Evolutionary conservation across 35 echinoderm and acorn worm genomes (phyloP).

Genomic region (Acanthaster planci): DNA sequence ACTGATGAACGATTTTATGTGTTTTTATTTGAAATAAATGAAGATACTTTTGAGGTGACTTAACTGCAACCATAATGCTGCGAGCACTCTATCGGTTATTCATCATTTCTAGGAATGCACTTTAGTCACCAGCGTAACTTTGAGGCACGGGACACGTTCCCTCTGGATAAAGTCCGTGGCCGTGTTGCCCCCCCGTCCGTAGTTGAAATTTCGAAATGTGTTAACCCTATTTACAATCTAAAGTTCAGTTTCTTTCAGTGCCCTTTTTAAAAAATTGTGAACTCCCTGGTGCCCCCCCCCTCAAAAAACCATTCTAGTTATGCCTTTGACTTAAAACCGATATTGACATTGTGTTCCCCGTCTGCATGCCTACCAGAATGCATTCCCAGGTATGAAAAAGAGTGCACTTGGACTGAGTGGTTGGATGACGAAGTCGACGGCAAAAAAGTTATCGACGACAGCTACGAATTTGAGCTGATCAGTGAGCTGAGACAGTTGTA

Average conservation of each 20-base stretch:
- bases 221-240: not conserved
- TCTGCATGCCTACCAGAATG: not conserved
- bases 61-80: no score
- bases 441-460: not conserved
- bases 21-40: not conserved
- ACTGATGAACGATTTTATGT: not conserved
- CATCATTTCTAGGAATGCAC: no score
- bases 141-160: no score
- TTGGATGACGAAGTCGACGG: slow-evolving; percentile 12
- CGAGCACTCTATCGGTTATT: no score
- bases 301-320: not conserved
- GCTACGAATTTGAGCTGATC: not conserved
- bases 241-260: not conserved
- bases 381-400: not conserved
- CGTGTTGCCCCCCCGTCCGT: not conserved
- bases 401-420: not conserved
- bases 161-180: no score
- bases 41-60: no score
- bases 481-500: not conserved
- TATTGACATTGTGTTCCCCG: not conserved
- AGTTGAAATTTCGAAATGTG: not conserved
- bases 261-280: not conserved
- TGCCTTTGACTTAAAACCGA: not conserved
- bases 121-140: no score
- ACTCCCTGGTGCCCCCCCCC: not conserved